Evolutionary conservation across 2,797 vertebrate genomes (phyloP).

Genomic region (Poeciliopsis turneri): DNA sequence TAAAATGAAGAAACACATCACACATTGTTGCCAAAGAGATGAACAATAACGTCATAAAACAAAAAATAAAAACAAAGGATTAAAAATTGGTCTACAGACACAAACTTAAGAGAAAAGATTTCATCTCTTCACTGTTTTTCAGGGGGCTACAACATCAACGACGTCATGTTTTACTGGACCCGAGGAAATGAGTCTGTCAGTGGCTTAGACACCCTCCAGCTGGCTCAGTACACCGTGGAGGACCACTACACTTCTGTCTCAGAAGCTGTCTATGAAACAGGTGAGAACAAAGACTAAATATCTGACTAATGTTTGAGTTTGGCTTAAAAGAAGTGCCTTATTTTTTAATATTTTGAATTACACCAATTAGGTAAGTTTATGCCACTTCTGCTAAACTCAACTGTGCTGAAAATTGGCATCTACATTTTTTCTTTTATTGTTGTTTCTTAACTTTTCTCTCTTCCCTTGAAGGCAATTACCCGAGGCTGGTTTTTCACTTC

Average conservation of each 20-base stretch:
- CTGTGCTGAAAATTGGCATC: not conserved
- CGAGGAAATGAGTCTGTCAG: conserved; percentile 92
- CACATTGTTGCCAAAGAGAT: not conserved
- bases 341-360: not conserved
- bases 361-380: not conserved
- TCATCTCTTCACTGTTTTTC: conserved; percentile 19
- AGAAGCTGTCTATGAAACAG: conserved; percentile 92
- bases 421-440: not conserved
- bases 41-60: not conserved
- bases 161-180: conserved; percentile 93
- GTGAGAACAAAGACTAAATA: conserved; percentile 57
- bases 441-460: not conserved
- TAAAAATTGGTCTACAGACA: not conserved
- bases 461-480: conserved; percentile 82
- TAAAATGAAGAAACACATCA: not conserved
- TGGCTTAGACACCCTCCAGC: conserved; percentile 86
- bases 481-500: conserved; percentile 91
- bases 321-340: not conserved
- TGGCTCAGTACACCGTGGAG: conserved; percentile 92
- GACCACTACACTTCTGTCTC: conserved; percentile 92
- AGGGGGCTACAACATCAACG: conserved; percentile 95
- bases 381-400: not conserved
- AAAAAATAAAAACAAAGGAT: not conserved
- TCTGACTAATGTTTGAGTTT: not conserved
- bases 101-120: not conserved